Evolutionary conservation across 1,140 invertebrate genomes (phyloP).

Genomic region (Hetaerina americana): DNA sequence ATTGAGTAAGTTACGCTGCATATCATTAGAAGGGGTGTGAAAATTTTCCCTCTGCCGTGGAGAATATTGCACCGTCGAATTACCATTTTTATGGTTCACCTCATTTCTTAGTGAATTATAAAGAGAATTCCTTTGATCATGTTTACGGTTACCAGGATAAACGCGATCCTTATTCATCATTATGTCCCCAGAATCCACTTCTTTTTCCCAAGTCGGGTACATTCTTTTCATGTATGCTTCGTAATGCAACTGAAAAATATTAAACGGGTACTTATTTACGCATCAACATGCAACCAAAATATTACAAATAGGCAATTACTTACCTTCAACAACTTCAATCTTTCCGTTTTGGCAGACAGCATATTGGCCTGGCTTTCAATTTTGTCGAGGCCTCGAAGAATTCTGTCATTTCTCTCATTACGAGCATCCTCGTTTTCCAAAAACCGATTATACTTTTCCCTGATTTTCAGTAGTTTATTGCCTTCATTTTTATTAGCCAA

Average conservation of each 20-base stretch:
- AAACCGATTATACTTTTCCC: slow-evolving; percentile 42
- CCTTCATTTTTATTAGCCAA: slow-evolving; percentile 25
- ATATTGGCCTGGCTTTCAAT: slow-evolving; percentile 39
- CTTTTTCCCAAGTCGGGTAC: slow-evolving; percentile 21
- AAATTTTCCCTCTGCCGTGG: too few species aligned
- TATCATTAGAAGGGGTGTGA: too few species aligned
- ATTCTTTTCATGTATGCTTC: slow-evolving; percentile 24
- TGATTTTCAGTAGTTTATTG: slow-evolving; percentile 34
- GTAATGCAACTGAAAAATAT: slow-evolving; percentile 28
- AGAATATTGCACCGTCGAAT: too few species aligned
- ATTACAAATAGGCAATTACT: slow-evolving; percentile 15
- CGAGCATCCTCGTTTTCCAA: slow-evolving; percentile 41
- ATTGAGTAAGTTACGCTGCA: too few species aligned
- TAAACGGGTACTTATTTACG: not conserved
- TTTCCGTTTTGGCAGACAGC: slow-evolving; percentile 43
- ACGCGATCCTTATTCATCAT: not conserved
- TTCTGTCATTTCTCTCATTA: slow-evolving; percentile 42
- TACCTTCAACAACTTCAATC: slow-evolving; percentile 40
- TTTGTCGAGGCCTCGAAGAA: slow-evolving; percentile 38
- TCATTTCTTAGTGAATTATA: too few species aligned
- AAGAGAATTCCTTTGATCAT: too few species aligned
- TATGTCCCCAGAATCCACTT: slow-evolving; percentile 22
- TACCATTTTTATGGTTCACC: too few species aligned
- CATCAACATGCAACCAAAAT: not conserved
- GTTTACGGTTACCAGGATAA: not conserved